phyloP scores from a whole-genome alignment of 2,888 invertebrate species.

The Zootermopsis nevadensis region DNA sequence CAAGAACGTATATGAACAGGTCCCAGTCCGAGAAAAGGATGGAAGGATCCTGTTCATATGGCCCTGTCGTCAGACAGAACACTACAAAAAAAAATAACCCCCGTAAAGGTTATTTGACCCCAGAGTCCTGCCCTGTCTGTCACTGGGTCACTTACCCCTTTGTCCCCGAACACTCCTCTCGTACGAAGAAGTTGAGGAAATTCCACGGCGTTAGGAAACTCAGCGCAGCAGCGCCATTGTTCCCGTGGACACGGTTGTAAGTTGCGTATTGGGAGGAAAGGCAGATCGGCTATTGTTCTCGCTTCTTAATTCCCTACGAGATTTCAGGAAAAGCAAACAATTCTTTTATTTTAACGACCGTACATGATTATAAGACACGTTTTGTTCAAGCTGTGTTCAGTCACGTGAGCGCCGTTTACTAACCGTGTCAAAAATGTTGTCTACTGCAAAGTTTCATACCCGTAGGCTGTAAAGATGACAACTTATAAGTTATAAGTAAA shows the following conservation, averaged over 20 bases:
- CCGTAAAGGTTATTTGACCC: too few relatives aligned
- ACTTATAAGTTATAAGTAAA: too few relatives aligned
- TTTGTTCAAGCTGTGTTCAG: neutral
- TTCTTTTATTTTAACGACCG: neutral
- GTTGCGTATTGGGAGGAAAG: neutral
- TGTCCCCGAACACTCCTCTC: neutral
- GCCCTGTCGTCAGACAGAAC: too few relatives aligned
- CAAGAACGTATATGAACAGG: too few relatives aligned
- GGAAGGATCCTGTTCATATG: too few relatives aligned
- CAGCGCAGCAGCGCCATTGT: neutral
- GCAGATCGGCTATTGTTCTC: neutral
- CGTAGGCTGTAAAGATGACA: too few relatives aligned
- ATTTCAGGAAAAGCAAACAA: slow-evolving; percentile 18
- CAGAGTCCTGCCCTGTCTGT: too few relatives aligned
- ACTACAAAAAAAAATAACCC: too few relatives aligned
- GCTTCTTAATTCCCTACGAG: neutral
- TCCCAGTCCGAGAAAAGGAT: too few relatives aligned
- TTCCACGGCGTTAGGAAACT: neutral
- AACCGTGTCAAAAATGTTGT: neutral
- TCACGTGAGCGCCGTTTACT: neutral
- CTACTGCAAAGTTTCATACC: neutral
- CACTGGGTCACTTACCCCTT: too few relatives aligned
- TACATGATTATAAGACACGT: neutral
- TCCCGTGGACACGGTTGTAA: neutral
- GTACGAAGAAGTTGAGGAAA: neutral